Base-by-base conservation (phyloP, 2,888 invertebrate genomes). In the Sipunculus nudus region DNA sequence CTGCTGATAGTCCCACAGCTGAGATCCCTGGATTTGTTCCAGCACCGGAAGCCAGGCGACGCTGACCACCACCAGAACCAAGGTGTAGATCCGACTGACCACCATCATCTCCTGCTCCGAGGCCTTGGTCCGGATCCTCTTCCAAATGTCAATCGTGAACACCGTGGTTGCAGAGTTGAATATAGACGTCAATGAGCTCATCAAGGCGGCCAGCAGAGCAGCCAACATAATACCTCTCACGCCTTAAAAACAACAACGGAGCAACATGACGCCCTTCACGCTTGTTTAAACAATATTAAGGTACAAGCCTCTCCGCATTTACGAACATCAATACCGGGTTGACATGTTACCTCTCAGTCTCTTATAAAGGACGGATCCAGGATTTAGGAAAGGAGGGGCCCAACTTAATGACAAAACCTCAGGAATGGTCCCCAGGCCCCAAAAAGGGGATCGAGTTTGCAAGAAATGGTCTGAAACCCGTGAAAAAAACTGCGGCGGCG, bases 101-200 rank as follows among this genome's bases (percentile, higher is more conserved):
- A 72, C 47, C 70, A 72, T 71, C 58, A 60, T 40, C 49, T 73
- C 72, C 10, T 35, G 31, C 39, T 68, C 62, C 40, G 53, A 56
- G 39, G 64, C 64, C 31, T 29, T 46, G 28, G 32, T 35, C 6
- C 65, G 21, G 26, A 48, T 48, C 8, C 41, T 31, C 23, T 38
- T 29, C 60, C 83, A 86, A 59, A 86, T 81, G 68, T 86, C 86
- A 63, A 86, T 82, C 1, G 85, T 85, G 70, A 86, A 86, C 43
- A 86, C 50, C 8, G 65, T 63, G 29, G 46, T 52, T 40, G 81
- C 78, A 40, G 84, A 84, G 70, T 86, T 86, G 72, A 86, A 86
- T 41, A 86, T 84, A 10, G 85, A 85, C 3, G 85, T 85, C 21
- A 86, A 71, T 40, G 82, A 83, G 54, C 80, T 80, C 83, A 86